Percentiles rank a stretch among this genome's conserved stretches.
These are phyloP conservation scores for Poeciliopsis presidionis DNA, from an alignment of 2,797 vertebrate species.

Conservation along the genomic window DNA sequence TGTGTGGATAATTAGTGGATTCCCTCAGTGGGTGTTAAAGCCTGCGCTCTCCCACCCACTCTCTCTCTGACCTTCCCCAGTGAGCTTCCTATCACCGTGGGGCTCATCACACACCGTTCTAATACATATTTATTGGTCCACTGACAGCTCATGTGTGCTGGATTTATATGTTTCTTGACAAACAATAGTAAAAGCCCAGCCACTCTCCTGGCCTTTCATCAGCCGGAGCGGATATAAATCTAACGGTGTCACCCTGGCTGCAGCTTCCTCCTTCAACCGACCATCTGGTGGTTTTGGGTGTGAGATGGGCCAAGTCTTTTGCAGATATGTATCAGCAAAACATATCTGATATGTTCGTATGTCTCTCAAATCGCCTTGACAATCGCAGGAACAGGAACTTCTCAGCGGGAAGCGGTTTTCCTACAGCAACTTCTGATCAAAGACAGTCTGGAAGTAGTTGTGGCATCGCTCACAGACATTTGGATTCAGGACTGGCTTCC, in stretches of 20 bases:
- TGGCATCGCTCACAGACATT: constrained; percentile 57
- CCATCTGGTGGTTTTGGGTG: constrained; percentile 48
- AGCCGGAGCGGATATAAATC: constrained; percentile 57
- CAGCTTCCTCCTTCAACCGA: constrained; percentile 38
- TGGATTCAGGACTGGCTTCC: constrained; percentile 68
- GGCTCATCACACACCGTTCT: constrained; percentile 64
- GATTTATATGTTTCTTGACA: constrained; percentile 70
- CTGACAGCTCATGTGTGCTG: constrained; percentile 58
- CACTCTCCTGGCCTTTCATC: constrained; percentile 58
- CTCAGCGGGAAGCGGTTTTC: constrained; percentile 53
- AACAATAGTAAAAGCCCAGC: constrained; percentile 70
- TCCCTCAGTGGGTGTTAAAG: constrained; percentile 67
- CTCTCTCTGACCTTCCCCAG: constrained; percentile 75
- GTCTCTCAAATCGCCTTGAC: constrained; percentile 64
- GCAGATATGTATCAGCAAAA: constrained; percentile 46
- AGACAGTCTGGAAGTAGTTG: constrained; percentile 61
- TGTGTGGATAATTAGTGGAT: constrained; percentile 76
- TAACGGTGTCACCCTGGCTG: constrained; percentile 35
- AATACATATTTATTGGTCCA: constrained; percentile 73
- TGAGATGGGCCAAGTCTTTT: constrained; percentile 6
- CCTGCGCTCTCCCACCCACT: constrained; percentile 47
- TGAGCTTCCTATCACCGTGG: constrained; percentile 65
- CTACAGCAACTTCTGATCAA: constrained; percentile 70
- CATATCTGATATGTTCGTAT: constrained; percentile 58
- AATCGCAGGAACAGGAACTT: constrained; percentile 48